Evolutionary conservation across 2,888 invertebrate species (phyloP), one percentile per base, ranked within the genome.

Genomic region (Rhamphomyia laevipes): DNA sequence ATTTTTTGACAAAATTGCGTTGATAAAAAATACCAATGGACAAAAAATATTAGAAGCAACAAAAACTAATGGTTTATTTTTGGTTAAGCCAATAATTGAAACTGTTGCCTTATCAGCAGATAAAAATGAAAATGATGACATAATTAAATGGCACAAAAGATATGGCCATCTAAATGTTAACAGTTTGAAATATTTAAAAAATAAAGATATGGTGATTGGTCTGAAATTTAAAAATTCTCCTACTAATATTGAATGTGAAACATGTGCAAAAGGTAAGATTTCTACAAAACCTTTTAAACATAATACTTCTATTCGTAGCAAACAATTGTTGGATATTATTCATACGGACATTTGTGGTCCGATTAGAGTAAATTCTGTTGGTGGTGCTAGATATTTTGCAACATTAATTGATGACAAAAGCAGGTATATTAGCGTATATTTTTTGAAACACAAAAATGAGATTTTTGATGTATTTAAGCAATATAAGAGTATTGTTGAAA

Each of bases 341-440:
- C 53, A 49, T 48, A 5, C 50, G 4, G 51, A 55, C 47, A 47
- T 55, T 10, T 56, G 48, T 27, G 53, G 53, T n/a, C 55, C 54
- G 11, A 53, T 58, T 27, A 45, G 43, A n/a, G 49, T 41, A 13
- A 37, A 13, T n/a, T 58, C 56, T 5, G 40, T 45, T 18, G 53
- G 53, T 31, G 53, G 54, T 17, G 45, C 53, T 3, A 3, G 3
- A 6, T 4, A 21, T 21, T 21, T 21, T 21, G 21, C 21, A 21
- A 21, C 21, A 6, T 21, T 21, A 4, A 21, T 21, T 21, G 21
- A 21, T 21, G 21, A 21, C 6, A 21, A 21, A 21, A 21, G 52
- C 16, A 16, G 38, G 16, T 16, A 38, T 16, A 17, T 38, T 12
- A 6, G 16, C 2, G 35, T 35, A 15, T 13, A 7, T 17, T 38